Conservation (phyloP, 2,888 invertebrate genomes). For the Amblyjoppa proteus region DNA sequence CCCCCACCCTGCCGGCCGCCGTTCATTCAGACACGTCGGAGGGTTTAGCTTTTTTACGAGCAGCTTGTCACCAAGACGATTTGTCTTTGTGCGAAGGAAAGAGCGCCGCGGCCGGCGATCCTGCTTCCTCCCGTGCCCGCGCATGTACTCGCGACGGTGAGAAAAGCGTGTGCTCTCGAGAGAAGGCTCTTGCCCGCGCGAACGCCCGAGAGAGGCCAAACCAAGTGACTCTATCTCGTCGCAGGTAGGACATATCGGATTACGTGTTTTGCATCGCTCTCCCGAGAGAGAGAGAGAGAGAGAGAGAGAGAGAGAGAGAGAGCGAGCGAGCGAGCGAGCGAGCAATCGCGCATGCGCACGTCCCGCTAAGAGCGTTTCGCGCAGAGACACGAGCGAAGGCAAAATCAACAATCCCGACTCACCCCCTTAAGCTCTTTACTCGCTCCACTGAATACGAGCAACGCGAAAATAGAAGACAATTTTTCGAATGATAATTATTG, state of each 20-base stretch:
- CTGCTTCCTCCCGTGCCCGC: neutral
- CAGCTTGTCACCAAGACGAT: conserved; percentile 81
- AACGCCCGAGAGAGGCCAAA: conserved; percentile 65
- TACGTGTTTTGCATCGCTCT: conserved; percentile 78
- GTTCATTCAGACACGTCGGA: conserved; percentile 69
- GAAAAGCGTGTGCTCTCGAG: conserved; percentile 40
- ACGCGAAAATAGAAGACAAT: conserved; percentile 36
- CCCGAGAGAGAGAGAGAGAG: conserved; percentile 30
- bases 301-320: neutral
- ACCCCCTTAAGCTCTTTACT: neutral
- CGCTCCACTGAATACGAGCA: neutral
- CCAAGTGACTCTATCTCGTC: conserved; percentile 81
- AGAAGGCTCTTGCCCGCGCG: conserved; percentile 37
- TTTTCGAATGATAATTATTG: conserved; percentile 47
- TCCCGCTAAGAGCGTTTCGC: neutral
- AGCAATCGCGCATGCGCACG: conserved; percentile 7
- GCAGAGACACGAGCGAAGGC: neutral
- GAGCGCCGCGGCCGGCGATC: conserved; percentile 33
- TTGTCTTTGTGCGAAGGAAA: conserved; percentile 74
- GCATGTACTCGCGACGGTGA: conserved; percentile 10
- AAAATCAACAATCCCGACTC: conserved; percentile 10
- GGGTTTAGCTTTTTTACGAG: conserved; percentile 75
- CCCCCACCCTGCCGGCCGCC: conserved; percentile 39
- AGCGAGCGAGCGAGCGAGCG: conserved; percentile 49
- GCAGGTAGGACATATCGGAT: conserved; percentile 81